A percentile compares a stretch with the other conserved stretches of the same genome.
Conservation (phyloP, 37 sponge, comb jelly and placozoan species). For the Hexactinellida sp. region DNA sequence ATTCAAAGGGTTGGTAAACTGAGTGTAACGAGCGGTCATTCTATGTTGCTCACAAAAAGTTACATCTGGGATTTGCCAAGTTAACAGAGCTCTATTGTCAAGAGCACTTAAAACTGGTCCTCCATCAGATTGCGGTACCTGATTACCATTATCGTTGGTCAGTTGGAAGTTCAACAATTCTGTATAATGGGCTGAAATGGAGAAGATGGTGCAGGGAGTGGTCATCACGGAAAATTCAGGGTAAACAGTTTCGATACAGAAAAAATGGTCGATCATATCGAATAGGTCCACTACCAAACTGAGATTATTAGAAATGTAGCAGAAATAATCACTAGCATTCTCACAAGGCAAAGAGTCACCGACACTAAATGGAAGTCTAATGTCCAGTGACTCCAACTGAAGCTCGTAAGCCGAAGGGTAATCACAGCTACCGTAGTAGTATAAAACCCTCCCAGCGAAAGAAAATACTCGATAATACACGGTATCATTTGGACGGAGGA, state of each 20-base stretch:
- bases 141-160: background rate
- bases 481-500: background rate
- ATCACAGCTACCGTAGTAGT: background rate
- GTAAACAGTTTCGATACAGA: background rate
- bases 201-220: background rate
- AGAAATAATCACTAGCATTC: background rate
- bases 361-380: background rate
- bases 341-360: background rate
- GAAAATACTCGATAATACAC: background rate
- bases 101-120: background rate
- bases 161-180: background rate
- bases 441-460: background rate
- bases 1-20: background rate
- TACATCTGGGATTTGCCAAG: background rate
- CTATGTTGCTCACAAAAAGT: constrained; percentile 3
- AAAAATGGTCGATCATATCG: background rate
- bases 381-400: background rate
- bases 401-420: background rate
- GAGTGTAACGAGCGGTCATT: background rate
- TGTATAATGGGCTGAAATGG: background rate
- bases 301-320: background rate
- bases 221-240: background rate
- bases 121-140: too few species aligned
- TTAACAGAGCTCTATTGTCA: background rate
- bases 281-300: background rate